Evolutionary conservation across 1,140 invertebrate genomes (phyloP), one percentile per base, ranked within the genome.

Genomic region (Heliconius himera): DNA sequence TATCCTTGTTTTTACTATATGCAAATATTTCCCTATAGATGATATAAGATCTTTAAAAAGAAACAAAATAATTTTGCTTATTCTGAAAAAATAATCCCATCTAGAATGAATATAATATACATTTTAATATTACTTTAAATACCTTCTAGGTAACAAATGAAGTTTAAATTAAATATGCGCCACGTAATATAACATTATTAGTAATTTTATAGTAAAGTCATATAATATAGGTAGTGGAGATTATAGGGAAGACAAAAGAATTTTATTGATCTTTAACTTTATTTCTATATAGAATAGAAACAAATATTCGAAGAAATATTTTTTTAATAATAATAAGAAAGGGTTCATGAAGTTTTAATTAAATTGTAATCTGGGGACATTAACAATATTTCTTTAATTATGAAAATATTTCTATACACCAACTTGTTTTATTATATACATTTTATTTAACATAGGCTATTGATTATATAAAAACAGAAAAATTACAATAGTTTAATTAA

Each of bases 81-180:
- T 60, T 60, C n/a, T 54, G 20, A 11, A 26, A 22, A n/a, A n/a
- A n/a, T 60, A 11, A n/a, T n/a, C n/a, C n/a, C n/a, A n/a, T n/a
- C n/a, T n/a, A n/a, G n/a, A n/a, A 60, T 22, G 13, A 29, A 29
- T 16, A 29, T 16, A 5, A 29, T 16, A 29, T 16, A 5, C 13
- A 66, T 66, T 29, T 66, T 16, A 26, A 66, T 66, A 66, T 66
- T 66, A 66, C 9, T 66, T 66, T 66, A 29, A 66, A 66, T 66
- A 66, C 26, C 60, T 66, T 66, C 3, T 4, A 29, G 60, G 60
- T 66, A 66, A 66, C 41, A 66, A 11, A 56, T n/a, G 0, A 56
- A 16, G n/a, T 22, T 60, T 22, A 29, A 3, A 29, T 66, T 16
- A 9, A 66, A 66, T 29, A 66, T 66, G 60, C 26, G 26, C 60